These are phyloP conservation scores for Mamestra brassicae DNA, from an alignment of 2,888 invertebrate species.

Conservation along the genomic window DNA sequence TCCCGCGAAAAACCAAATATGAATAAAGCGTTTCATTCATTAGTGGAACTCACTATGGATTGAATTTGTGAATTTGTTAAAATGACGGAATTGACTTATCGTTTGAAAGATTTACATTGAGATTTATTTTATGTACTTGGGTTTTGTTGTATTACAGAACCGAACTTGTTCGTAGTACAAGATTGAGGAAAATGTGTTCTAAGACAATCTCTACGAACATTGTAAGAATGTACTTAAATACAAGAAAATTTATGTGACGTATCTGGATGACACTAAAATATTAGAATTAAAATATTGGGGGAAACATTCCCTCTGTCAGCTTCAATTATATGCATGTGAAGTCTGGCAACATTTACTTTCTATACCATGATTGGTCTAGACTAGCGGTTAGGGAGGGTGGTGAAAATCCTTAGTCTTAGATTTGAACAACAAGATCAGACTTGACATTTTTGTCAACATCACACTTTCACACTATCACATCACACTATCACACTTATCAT, in stretches of 20 bases:
- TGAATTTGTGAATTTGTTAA: slow-evolving; percentile 18
- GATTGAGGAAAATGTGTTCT: slow-evolving; percentile 7
- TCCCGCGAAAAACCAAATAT: slow-evolving; percentile 51
- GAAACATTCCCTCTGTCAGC: neutral
- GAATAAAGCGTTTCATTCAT: slow-evolving; percentile 55
- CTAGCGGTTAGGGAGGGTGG: neutral
- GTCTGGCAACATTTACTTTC: neutral
- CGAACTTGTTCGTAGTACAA: neutral
- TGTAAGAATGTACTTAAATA: slow-evolving; percentile 4
- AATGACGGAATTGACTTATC: slow-evolving; percentile 4
- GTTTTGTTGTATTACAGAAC: neutral
- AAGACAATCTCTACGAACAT: slow-evolving; percentile 17
- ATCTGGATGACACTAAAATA: neutral
- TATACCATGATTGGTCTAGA: slow-evolving; percentile 4
- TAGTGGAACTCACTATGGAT: slow-evolving; percentile 36
- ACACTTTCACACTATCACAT: too few species aligned
- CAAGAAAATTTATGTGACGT: neutral
- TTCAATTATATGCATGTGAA: neutral
- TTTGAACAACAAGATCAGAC: neutral
- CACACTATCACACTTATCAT: too few species aligned
- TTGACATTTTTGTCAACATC: neutral
- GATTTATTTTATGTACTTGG: neutral
- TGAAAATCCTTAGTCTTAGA: neutral
- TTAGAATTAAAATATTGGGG: slow-evolving; percentile 3
- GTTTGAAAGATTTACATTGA: slow-evolving; percentile 5